phyloP scores from a whole-genome alignment of 2,888 invertebrate species.

The Rotaria sp. region DNA sequence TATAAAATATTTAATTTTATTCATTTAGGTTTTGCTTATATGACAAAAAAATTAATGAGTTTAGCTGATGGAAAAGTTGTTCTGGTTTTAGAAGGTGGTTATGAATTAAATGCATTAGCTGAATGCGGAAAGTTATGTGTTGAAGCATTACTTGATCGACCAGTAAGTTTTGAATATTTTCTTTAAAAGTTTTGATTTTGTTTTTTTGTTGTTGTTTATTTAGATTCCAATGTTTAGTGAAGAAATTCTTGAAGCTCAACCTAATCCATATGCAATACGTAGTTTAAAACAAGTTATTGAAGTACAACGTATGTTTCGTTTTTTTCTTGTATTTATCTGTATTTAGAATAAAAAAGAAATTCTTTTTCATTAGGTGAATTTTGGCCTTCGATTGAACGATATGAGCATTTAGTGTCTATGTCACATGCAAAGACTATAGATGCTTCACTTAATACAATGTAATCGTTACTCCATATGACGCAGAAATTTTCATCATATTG shows the following conservation, averaged over 20 bases:
- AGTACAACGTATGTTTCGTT: conserved; percentile 63
- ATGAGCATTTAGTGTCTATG: background rate
- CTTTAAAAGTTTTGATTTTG: background rate
- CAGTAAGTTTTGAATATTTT: conserved; percentile 42
- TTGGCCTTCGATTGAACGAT: background rate
- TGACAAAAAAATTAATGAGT: conserved; percentile 85
- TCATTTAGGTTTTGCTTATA: conserved; percentile 70
- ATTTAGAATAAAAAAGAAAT: background rate
- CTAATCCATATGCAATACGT: conserved; percentile 74
- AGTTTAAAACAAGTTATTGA: conserved; percentile 76
- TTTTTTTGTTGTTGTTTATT: background rate
- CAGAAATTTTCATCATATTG: background rate
- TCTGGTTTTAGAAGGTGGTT: conserved; percentile 87
- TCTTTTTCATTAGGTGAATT: background rate
- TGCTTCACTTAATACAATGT: background rate
- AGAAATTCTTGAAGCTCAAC: conserved; percentile 70
- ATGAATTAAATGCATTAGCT: conserved; percentile 89
- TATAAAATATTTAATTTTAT: background rate
- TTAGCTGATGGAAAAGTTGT: conserved; percentile 82
- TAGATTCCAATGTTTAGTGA: conserved; percentile 63
- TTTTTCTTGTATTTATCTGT: background rate
- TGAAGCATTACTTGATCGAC: conserved; percentile 77
- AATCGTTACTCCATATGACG: background rate
- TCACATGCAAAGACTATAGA: background rate
- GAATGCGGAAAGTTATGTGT: conserved; percentile 94